Conservation (phyloP, 2,113 vertebrate genomes). For the Otus sunia region DNA sequence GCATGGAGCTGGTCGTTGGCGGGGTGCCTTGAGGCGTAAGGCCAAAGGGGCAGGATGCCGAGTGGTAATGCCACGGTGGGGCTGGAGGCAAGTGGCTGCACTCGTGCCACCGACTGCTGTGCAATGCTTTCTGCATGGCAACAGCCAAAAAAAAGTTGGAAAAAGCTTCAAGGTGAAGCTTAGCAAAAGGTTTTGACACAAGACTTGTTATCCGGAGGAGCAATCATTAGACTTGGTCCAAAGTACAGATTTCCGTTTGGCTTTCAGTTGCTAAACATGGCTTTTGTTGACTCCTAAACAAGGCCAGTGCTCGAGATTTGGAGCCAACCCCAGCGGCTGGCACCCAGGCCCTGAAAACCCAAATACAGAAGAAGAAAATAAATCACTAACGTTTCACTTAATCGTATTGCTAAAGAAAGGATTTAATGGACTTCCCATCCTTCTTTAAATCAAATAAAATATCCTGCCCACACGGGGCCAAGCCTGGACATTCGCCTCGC, state of each 20-base stretch:
- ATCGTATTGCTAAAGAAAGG: slow-evolving; percentile 70
- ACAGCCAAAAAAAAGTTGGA: neutral
- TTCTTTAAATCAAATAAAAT: slow-evolving; percentile 62
- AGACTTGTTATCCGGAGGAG: slow-evolving; percentile 29
- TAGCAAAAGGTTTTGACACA: slow-evolving; percentile 22
- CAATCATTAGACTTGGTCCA: slow-evolving; percentile 22
- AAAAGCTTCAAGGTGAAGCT: slow-evolving; percentile 49
- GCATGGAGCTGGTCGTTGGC: fast-evolving
- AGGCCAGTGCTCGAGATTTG: slow-evolving; percentile 56
- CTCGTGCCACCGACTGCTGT: fast-evolving
- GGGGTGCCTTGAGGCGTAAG: neutral
- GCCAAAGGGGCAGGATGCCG: neutral
- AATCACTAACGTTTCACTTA: slow-evolving; percentile 66
- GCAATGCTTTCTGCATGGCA: neutral
- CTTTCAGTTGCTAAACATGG: slow-evolving; percentile 60
- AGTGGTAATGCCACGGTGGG: neutral
- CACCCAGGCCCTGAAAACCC: slow-evolving; percentile 61
- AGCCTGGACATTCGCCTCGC: slow-evolving; percentile 29
- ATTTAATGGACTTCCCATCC: slow-evolving; percentile 76
- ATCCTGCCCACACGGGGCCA: neutral
- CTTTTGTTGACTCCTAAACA: slow-evolving; percentile 73
- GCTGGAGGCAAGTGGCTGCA: too few relatives aligned
- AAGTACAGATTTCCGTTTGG: slow-evolving; percentile 67
- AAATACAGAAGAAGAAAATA: slow-evolving; percentile 66
- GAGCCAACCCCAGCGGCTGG: slow-evolving; percentile 69